A percentile compares a stretch with the other conserved stretches of the same genome.
Evolutionary conservation across 2,888 invertebrate genomes (phyloP).

Genomic region (Aproaerema taeniolella): DNA sequence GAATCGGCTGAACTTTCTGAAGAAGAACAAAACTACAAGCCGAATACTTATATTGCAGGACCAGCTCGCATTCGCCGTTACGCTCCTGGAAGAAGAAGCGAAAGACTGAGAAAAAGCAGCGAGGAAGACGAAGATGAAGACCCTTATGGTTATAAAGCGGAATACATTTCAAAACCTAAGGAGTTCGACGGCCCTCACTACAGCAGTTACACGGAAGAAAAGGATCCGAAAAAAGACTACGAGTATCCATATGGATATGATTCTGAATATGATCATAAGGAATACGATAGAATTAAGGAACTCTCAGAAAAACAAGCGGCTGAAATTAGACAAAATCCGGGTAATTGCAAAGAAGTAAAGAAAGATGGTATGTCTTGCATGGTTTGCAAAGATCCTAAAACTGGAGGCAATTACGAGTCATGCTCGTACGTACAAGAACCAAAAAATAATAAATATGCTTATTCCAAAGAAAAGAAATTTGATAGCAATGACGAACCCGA

Average conservation of each 20-base stretch:
- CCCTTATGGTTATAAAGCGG: slow-evolving; percentile 73
- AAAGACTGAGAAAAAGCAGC: slow-evolving; percentile 49
- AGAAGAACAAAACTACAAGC: slow-evolving; percentile 63
- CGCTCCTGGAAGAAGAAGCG: slow-evolving; percentile 59
- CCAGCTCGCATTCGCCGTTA: slow-evolving; percentile 68
- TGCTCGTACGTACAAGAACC: slow-evolving; percentile 88
- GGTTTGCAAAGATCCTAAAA: slow-evolving; percentile 85
- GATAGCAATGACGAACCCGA: slow-evolving; percentile 77
- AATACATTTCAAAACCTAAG: slow-evolving; percentile 68
- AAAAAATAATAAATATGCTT: slow-evolving; percentile 83
- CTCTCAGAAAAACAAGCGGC: slow-evolving; percentile 80
- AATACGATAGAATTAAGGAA: slow-evolving; percentile 76
- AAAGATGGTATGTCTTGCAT: slow-evolving; percentile 83
- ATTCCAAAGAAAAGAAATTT: slow-evolving; percentile 80
- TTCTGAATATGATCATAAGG: slow-evolving; percentile 71
- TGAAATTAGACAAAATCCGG: slow-evolving; percentile 78
- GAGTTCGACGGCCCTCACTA: slow-evolving; percentile 68
- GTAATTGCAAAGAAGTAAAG: slow-evolving; percentile 80
- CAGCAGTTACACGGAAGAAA: slow-evolving; percentile 62
- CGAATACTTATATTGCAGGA: slow-evolving; percentile 69
- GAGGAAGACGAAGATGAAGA: slow-evolving; percentile 53
- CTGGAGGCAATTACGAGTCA: slow-evolving; percentile 86
- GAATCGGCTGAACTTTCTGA: slow-evolving; percentile 52
- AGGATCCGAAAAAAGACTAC: slow-evolving; percentile 57
- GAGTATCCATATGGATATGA: slow-evolving; percentile 69